Base-by-base conservation (phyloP, 1,140 invertebrate species). In the Zaprionus tsacasi region DNA sequence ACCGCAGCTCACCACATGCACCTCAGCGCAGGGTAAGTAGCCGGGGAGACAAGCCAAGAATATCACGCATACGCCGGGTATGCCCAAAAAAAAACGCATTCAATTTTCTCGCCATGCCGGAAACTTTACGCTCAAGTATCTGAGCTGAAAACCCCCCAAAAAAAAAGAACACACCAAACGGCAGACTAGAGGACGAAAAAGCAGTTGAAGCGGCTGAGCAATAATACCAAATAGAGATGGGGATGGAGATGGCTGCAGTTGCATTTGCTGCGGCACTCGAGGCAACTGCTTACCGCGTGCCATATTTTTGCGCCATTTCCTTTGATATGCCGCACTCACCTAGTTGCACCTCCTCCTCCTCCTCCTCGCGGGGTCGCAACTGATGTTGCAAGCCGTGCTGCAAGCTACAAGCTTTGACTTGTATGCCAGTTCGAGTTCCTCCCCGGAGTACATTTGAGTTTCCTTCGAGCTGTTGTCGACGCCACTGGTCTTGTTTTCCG, bases 21-120 rank as follows among this genome's bases (percentile, higher is more conserved):
- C 95, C 33, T 95, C 95, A 21, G 94, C 95, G n/a, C 93, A 95
- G 91, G 96, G 96, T 96, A 93, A 93, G 89, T 90, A 27, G 40
- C 40, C 11, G 35, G 52, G 56, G 17, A 15, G 17, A 13, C 25
- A 8, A n/a, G n/a, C n/a, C 38, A 3, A 10, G 48, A 50, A 68
- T 63, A 81, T 68, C 45, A 64, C 73, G 56, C 70, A 85, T 83
- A 80, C 73, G 81, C 66, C 81, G 52, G 77, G 13, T 83, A 38
- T 50, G 54, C 71, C 15, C 15, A 33, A 33, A 58, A 43, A 66
- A 56, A 27, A 15, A 3, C 48, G 59, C 70, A 73, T 77, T 79
- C 63, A 63, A 61, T 50, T 58, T 68, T 43, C 36, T 25, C 17
- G 69, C 36, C 25, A 35, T 57, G 36, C 78, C 59, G 56, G 52